Base-by-base conservation (phyloP, 2,888 invertebrate species). In the Thecophora atra region DNA sequence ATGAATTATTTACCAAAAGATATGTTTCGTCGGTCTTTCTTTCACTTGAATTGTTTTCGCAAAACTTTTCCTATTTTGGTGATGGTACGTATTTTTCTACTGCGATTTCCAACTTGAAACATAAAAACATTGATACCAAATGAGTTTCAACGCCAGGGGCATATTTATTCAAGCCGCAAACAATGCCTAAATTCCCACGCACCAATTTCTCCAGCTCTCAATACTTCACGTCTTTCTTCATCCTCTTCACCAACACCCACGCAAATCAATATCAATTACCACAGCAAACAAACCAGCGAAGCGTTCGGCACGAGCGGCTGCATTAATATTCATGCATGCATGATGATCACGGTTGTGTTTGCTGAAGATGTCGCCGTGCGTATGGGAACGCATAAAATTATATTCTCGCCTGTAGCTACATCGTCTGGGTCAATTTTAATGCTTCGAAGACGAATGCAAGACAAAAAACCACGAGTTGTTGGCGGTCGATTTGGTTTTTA, bases 271-370 rank as follows among this genome's bases (percentile, higher is more conserved):
- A 37, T 62, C 62, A 62, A 62, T 62, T 62, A 62, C 62, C 30
- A 62, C 62, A 26, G 26, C 60, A 62, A 62, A 37, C 30, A 37
- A 62, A 62, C 28, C 62, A 62, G 37, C 37, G 62, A 62, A 62
- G n/a, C 62, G 62, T 26, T 47, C 5, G 47, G 13, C 13, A 5
- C 47, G 17, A 24, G 28, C 54, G 47, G 13, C 15, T n/a, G 47
- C 47, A 47, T 47, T 47, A 47, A n/a, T 47, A 47, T 47, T 47
- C 47, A 47, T n/a, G 15, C 54, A 37, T 54, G 54, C 54, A 54
- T 24, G 54, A 37, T 54, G n/a, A n/a, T n/a, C n/a, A n/a, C n/a
- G 24, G 19, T 54, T 21, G 54, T n/a, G 54, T 13, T 21, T 54
- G 54, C 11, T 0, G 19, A 19, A 13, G 19, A 52, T 52, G 19